A percentile compares a stretch with the other conserved stretches of the same genome.
These are phyloP conservation scores for Enhydra lutris DNA, from an alignment of 2,113 vertebrate species.

Conservation along the genomic window DNA sequence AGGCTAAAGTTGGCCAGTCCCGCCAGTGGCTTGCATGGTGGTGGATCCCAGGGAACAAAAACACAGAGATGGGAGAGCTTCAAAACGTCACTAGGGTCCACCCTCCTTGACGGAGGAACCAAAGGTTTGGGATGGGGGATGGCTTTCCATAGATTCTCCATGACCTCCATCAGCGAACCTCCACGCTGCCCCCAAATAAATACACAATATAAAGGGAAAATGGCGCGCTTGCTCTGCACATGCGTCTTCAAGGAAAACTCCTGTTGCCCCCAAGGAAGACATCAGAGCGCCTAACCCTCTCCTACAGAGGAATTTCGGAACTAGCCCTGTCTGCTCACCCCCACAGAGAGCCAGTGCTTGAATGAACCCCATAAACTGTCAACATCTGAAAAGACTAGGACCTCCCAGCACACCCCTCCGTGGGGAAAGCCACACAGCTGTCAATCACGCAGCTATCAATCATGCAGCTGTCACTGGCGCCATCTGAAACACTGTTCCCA, in stretches of 20 bases:
- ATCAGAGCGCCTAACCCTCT: neutral
- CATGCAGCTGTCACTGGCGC: neutral
- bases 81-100: neutral
- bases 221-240: fast-evolving
- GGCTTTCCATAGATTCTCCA: neutral
- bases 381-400: neutral
- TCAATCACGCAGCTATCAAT: neutral
- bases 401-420: too few species aligned
- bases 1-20: neutral
- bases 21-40: neutral
- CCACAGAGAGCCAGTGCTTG: neutral
- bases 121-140: neutral
- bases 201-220: neutral
- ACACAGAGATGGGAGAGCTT: neutral
- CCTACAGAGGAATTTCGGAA: neutral
- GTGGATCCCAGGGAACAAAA: neutral
- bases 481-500: neutral
- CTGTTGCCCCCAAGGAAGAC: neutral
- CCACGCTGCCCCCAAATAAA: neutral
- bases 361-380: neutral
- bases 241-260: neutral
- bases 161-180: neutral
- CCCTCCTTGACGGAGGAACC: neutral
- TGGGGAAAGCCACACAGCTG: neutral
- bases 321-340: too few species aligned